phyloP scores from a whole-genome alignment of 2,888 invertebrate genomes.

The Caradrina kadenii region DNA sequence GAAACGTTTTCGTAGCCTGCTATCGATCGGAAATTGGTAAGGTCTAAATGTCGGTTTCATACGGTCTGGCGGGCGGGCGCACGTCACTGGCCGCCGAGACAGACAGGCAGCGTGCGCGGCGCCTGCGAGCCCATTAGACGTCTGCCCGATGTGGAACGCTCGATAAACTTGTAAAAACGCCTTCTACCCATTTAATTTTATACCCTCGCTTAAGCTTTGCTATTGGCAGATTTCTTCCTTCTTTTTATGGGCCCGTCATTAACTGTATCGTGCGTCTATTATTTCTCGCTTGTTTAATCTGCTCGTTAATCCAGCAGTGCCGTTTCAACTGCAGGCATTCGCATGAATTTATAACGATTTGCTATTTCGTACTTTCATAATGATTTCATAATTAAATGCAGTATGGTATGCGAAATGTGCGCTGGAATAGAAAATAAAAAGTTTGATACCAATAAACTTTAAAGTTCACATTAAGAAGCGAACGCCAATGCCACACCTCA shows the following conservation, averaged over 20 bases:
- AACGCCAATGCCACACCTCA: conserved; percentile 68
- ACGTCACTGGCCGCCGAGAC: conserved; percentile 83
- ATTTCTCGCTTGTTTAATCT: conserved; percentile 80
- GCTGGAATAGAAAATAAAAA: conserved; percentile 48
- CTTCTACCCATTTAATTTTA: conserved; percentile 90
- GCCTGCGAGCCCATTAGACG: conserved; percentile 88
- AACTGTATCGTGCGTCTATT: conserved; percentile 85
- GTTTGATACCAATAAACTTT: conserved; percentile 65
- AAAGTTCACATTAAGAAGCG: conserved; percentile 72
- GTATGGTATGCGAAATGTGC: conserved; percentile 24
- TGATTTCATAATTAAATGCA: conserved; percentile 35
- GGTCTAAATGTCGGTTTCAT: conserved; percentile 72
- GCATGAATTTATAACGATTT: conserved; percentile 62
- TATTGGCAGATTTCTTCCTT: conserved; percentile 88
- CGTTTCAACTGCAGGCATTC: conserved; percentile 69
- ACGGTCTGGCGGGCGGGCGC: conserved; percentile 69
- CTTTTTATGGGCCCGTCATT: conserved; percentile 84
- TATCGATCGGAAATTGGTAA: conserved; percentile 79
- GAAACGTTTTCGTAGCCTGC: conserved; percentile 68
- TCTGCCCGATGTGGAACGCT: conserved; percentile 89
- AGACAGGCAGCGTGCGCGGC: conserved; percentile 88
- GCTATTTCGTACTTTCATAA: conserved; percentile 50
- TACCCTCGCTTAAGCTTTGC: conserved; percentile 88
- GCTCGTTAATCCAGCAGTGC: conserved; percentile 74
- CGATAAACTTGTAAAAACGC: conserved; percentile 91